A percentile compares a stretch with the other conserved stretches of the same genome.
These are phyloP conservation scores for Zaprionus camerounensis DNA, from an alignment of 1,140 invertebrate genomes.

Conservation along the genomic window DNA sequence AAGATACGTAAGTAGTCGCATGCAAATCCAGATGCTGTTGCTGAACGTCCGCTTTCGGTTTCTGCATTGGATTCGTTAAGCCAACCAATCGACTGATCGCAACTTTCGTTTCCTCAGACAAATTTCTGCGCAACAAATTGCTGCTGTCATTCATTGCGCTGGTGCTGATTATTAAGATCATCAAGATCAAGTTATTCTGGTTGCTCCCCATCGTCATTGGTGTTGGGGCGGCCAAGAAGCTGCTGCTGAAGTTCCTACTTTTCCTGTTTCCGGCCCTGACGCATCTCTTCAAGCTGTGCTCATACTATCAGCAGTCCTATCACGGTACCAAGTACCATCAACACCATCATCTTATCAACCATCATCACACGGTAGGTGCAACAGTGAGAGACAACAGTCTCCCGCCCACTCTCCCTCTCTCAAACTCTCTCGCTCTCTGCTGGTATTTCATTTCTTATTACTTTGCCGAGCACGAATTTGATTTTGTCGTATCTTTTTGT, in stretches of 20 bases:
- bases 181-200: conserved; percentile 91
- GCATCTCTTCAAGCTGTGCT: conserved; percentile 93
- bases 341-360: conserved; percentile 90
- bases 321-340: conserved; percentile 92
- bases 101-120: conserved; percentile 86
- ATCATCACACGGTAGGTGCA: conserved; percentile 86
- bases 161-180: conserved; percentile 91
- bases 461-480: conserved; percentile 29
- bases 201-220: conserved; percentile 90
- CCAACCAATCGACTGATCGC: conserved; percentile 14
- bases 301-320: conserved; percentile 90
- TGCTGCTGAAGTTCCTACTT: conserved; percentile 91
- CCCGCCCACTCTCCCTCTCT: conserved; percentile 9
- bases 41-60: conserved; percentile 61
- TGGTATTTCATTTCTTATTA: conserved; percentile 32
- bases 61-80: conserved; percentile 46
- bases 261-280: conserved; percentile 92
- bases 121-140: conserved; percentile 90
- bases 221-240: conserved; percentile 91
- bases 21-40: conserved; percentile 10
- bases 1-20: conserved; percentile 88
- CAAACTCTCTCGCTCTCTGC: neutral
- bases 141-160: conserved; percentile 90
- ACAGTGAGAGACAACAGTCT: conserved; percentile 5
- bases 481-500: conserved; percentile 16